Evolutionary conservation across 2,113 vertebrate species (phyloP).

Genomic region (Vulpes vulpes): DNA sequence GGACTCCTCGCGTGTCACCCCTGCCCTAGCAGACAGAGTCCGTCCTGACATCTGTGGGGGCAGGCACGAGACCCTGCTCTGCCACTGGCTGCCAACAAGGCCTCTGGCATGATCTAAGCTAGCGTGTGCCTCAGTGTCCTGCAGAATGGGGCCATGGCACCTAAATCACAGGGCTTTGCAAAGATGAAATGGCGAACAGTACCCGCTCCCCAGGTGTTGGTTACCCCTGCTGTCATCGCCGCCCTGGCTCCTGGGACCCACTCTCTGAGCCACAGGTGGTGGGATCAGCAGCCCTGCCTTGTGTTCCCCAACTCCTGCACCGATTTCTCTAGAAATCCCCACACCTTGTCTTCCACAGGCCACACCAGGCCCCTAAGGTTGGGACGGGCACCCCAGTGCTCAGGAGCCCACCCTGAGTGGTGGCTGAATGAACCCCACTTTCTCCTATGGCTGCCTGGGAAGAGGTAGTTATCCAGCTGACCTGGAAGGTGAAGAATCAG

Average conservation of each 20-base stretch:
- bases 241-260: too few relatives aligned
- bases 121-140: neutral
- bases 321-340: neutral
- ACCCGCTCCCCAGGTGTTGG: neutral
- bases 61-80: neutral
- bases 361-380: rapidly evolving
- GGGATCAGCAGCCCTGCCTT: neutral
- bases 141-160: neutral
- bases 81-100: too few relatives aligned
- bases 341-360: rapidly evolving
- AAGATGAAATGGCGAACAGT: neutral
- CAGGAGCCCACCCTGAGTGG: neutral
- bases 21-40: neutral
- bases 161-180: neutral
- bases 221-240: too few relatives aligned
- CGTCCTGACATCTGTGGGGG: neutral
- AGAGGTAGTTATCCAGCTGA: rapidly evolving
- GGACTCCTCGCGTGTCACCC: rapidly evolving
- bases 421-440: neutral
- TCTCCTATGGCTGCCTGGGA: neutral
- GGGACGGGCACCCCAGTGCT: neutral
- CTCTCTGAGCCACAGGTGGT: neutral
- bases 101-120: neutral
- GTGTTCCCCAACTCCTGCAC: neutral
- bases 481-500: neutral